Evolutionary conservation across 2,888 invertebrate species (phyloP).

Genomic region (Drosophila limbata): DNA sequence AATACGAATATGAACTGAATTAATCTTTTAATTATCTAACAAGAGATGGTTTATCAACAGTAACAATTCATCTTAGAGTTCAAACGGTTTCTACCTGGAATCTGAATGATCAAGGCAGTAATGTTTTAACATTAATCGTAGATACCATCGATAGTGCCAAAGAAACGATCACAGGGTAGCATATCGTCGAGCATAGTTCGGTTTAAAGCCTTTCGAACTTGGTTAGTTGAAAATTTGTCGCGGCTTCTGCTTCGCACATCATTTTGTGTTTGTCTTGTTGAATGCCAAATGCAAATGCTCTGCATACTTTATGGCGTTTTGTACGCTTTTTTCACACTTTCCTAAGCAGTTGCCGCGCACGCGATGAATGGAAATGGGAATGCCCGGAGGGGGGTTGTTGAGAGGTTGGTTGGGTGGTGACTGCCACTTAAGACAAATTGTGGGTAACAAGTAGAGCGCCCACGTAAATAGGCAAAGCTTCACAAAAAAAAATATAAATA

Average conservation of each 20-base stretch:
- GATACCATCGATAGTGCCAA: no score
- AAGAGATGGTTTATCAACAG: no score
- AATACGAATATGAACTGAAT: no score
- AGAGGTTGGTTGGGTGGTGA: slow-evolving; percentile 45
- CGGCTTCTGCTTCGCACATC: slow-evolving; percentile 74
- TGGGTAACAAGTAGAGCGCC: slow-evolving; percentile 78
- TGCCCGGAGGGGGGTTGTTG: slow-evolving; percentile 40
- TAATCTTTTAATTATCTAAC: no score
- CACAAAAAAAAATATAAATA: slow-evolving; percentile 11
- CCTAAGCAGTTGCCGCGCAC: slow-evolving; percentile 56
- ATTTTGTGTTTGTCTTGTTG: slow-evolving; percentile 81
- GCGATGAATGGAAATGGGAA: slow-evolving; percentile 64
- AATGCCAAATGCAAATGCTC: slow-evolving; percentile 84
- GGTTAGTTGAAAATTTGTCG: slow-evolving; percentile 73
- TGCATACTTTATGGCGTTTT: slow-evolving; percentile 82
- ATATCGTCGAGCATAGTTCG: neutral
- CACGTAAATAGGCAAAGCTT: slow-evolving; percentile 63
- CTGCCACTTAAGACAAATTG: slow-evolving; percentile 84
- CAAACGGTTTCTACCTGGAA: no score
- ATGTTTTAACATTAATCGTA: no score
- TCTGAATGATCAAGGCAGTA: no score
- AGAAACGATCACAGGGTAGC: slow-evolving; percentile 15
- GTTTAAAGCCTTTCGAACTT: slow-evolving; percentile 12
- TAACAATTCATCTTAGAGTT: no score
- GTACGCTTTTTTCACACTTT: slow-evolving; percentile 76